Evolutionary conservation across 2,797 vertebrate species (phyloP), one percentile per base, ranked within the genome.

Genomic region (Danio aesculapii): DNA sequence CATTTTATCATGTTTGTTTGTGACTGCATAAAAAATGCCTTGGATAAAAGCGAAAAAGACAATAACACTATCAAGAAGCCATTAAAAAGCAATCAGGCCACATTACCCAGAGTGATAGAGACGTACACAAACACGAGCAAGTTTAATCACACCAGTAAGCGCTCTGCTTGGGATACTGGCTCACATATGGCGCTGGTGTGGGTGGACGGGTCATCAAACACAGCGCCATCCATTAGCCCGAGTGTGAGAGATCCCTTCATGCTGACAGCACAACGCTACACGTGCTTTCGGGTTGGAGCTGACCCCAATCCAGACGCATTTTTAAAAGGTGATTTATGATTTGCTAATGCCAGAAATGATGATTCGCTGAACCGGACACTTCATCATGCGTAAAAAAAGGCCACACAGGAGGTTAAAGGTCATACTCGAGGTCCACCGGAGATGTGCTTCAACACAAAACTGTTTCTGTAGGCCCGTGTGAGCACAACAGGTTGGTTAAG

Each of bases 221-320:
- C 43, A 62, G 3, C 11, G 57, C 73, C 19, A 55, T 80, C 52
- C 44, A 58, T 79, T 79, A 75, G 30, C 2, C 1, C 1, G 9
- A 64, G 61, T 57, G 52, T 84, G 78, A 84, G 62, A 53, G 75
- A 63, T 76, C 17, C 61, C 49, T 74, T 70, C 11, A 76, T 59
- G 44, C 44, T 64, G 58, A 80, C 58, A 77, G 78, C 44, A 61
- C 41, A 64, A 64, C 14, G 46, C 19, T 75, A 71, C 52, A 53
- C 13, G 47, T 66, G 43, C 55, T 50, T 55, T 73, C 3, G 47
- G 70, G 55, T 44, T 70, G 43, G 64, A 74, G 10, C 43, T 71
- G 50, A 74, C 57, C 58, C 66, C 72, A 30, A 62, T 16, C 14
- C 59, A n/a, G 12, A 13, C 50, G 14, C 61, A 66, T 64, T 76